Percentiles rank a stretch among this genome's conserved stretches.
These are phyloP conservation scores for Polydrusus cervinus DNA, from an alignment of 2,888 invertebrate species.

Conservation along the genomic window DNA sequence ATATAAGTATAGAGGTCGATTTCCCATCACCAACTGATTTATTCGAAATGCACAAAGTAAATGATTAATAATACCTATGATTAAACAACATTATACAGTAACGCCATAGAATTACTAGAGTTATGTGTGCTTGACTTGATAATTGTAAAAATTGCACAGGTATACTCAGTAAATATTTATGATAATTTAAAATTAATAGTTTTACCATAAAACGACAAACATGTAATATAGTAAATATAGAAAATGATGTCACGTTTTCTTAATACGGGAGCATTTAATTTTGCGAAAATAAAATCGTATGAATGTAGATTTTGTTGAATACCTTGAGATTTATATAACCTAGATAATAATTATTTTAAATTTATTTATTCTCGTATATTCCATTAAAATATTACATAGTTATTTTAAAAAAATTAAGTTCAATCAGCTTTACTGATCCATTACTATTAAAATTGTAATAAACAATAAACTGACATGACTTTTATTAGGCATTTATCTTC, in stretches of 20 bases:
- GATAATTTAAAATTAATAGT: slow-evolving; percentile 19
- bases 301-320: slow-evolving; percentile 19
- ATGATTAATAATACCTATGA: too few relatives aligned
- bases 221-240: slow-evolving; percentile 31
- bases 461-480: not conserved
- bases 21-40: too few relatives aligned
- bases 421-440: not conserved
- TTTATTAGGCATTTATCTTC: slow-evolving; percentile 5
- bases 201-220: slow-evolving; percentile 19
- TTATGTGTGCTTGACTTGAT: not conserved
- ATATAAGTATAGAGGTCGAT: too few relatives aligned
- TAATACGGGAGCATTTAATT: slow-evolving; percentile 33
- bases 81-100: too few relatives aligned
- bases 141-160: slow-evolving; percentile 1
- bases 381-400: too few relatives aligned
- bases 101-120: too few relatives aligned
- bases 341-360: slow-evolving; percentile 12
- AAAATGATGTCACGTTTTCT: slow-evolving; percentile 37
- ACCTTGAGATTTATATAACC: slow-evolving; percentile 22
- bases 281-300: slow-evolving; percentile 7
- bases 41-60: too few relatives aligned
- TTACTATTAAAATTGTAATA: not conserved
- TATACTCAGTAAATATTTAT: not conserved
- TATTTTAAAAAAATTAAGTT: too few relatives aligned
- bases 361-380: not conserved